Base-by-base conservation (phyloP, 2,888 invertebrate species). In the Plagodis pulveraria region DNA sequence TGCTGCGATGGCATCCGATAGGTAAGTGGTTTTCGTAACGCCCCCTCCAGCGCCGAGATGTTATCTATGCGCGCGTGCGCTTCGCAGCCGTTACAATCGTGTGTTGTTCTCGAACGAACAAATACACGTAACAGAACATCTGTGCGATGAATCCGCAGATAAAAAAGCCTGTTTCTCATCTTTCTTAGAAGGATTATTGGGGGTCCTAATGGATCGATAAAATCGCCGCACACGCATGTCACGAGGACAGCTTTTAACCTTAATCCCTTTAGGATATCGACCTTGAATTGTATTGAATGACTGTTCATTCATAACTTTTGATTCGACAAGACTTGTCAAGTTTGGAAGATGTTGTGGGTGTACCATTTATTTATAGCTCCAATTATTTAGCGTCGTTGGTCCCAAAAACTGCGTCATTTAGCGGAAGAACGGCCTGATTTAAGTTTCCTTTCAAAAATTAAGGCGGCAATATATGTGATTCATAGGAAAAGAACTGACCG, bases 21-120 rank as follows among this genome's bases (percentile, higher is more conserved):
- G 84, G 86, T 87, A 90, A 90, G 89, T 88, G 86, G 88, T 89
- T 91, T 88, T 91, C 87, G 89, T 86, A 88, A 90, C 90, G 91
- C 89, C 89, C 87, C 86, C 78, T 73, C 82, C 69, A 80, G 87
- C 85, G 77, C 42, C 78, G 74, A 72, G 90, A 91, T 89, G 84
- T 62, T 67, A 90, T 89, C 89, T 61, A 67, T 47, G 60, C 76
- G 80, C 87, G 88, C 85, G 82, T 83, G 89, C 86, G 77, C 81
- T 63, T 66, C 70, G 54, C 76, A 72, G 70, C 77, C 75, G 62
- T 58, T 69, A 76, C 74, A 73, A 59, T 58, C 79, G 79, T 78
- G 77, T 78, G 74, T 78, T 56, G 77, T 80, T 79, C 74, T 75
- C 46, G 77, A 74, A 71, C 75, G 71, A 72, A 73, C 72, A 74